Conservation (phyloP, 1,140 invertebrate genomes). For the Heliconius eleuchia region DNA sequence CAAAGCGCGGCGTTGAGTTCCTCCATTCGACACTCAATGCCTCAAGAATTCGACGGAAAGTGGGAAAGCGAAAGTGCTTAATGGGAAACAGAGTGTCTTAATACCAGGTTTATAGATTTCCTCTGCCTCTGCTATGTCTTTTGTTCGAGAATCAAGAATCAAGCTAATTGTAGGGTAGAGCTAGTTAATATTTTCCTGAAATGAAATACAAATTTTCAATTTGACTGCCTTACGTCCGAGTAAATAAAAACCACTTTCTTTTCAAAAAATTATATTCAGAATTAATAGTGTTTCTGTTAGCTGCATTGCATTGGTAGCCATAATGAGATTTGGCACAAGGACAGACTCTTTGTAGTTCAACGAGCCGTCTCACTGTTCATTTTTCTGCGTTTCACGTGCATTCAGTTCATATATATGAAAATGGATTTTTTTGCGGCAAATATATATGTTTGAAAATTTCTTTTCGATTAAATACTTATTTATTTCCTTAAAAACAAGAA, state of each 20-base stretch:
- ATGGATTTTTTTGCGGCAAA: neutral
- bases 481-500: no score
- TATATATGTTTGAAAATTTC: neutral
- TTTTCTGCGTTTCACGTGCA: slow-evolving; percentile 14
- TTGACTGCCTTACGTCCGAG: neutral
- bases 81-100: no score
- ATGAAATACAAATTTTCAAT: neutral
- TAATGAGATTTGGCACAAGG: slow-evolving; percentile 21
- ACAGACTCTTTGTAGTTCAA: slow-evolving; percentile 17
- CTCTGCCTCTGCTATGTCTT: no score
- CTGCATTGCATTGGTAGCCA: neutral
- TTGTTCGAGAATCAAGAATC: neutral
- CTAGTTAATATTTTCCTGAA: neutral
- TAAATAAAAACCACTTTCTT: slow-evolving; percentile 1
- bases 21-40: no score
- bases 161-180: neutral
- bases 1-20: no score
- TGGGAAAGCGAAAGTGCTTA: no score
- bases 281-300: neutral
- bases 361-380: slow-evolving; percentile 18
- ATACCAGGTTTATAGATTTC: no score
- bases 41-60: no score
- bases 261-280: neutral
- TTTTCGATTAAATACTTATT: no score
- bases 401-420: neutral